Evolutionary conservation across 2,888 invertebrate genomes (phyloP), one percentile per base, ranked within the genome.

Genomic region (Selenia dentaria): DNA sequence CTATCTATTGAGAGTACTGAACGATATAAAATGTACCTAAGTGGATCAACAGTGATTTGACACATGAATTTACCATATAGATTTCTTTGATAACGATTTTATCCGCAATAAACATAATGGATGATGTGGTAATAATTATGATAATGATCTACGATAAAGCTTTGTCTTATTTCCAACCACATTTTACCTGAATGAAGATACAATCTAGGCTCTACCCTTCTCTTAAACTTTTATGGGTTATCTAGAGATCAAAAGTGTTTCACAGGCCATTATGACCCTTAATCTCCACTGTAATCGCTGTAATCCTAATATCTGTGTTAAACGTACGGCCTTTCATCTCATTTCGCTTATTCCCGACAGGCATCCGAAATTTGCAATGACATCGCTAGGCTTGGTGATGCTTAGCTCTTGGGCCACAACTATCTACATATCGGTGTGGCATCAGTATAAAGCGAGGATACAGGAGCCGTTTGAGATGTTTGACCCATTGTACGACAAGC

Each of bases 391-490:
- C 0, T 66, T 93, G 18, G 83, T 96, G 57, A 77, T 96, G 76
- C 79, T 93, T 35, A 93, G 94, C 51, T 96, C 96, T 0, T 96
- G 96, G 95, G 91, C 93, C 41, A 93, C 94, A 6, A 94, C 96
- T 6, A 95, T 95, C 62, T 89, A 94, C 59, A 92, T 96, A 51
- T 95, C 96, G 0, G 92, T 95, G 67, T 92, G 93, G 80, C 93
- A 94, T 76, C 93, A 95, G 62, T 96, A 96, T 74, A 92, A 93
- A 35, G 94, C 94, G 33, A 91, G 95, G 58, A 95, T 96, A 45
- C 94, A 96, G 60, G 94, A 95, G 67, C 96, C 96, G 0, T 96
- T 96, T 64, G 95, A 95, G 57, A 93, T 96, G 67, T 96, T 96
- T 76, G 95, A 96, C 79, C 93, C 95, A 55, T 84, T 96, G 4